Evolutionary conservation across 2,797 vertebrate species (phyloP), one percentile per base, ranked within the genome.

Genomic region (Rhadinocentrus ornatus): DNA sequence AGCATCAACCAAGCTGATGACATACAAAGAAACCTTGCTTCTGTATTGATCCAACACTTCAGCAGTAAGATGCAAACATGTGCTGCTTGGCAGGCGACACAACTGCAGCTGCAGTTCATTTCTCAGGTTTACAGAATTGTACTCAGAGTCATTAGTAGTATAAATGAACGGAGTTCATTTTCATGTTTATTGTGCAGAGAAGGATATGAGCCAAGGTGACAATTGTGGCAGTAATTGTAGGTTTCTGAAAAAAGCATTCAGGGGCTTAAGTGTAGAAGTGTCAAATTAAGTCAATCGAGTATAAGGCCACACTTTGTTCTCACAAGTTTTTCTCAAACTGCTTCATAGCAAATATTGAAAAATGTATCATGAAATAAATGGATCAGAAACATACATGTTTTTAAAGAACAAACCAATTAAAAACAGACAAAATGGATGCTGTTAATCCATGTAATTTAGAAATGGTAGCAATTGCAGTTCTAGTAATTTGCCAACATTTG

Each of bases 1-100:
- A 81, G 66, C 72, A 60, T 82, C 77, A 87, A 79, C 77, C 86
- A 78, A 82, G 81, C 89, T 89, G 89, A 91, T 85, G 87, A 86
- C 85, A 83, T 87, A 87, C 69, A 89, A 73, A 86, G 69, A 34
- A 89, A 86, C 74, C 81, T 74, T 81, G 81, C 89, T 88, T 86
- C 79, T 59, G 65, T 90, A 93, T 94, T 91, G 89, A 93, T 92
- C 85, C 77, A 75, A 77, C 88, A 81, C 83, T 86, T 90, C 69
- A 73, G 75, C 71, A 88, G 82, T 66, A 73, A 87, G 86, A 86
- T 79, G 85, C 91, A 87, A 87, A 88, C 81, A 84, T 10, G 59
- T 55, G 61, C 72, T 71, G 81, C 73, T 78, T 22, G 26, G 74
- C 73, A 48, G 62, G 65, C 62, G 62, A 80, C 83, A 89, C 73